Conservation (phyloP, 2,888 invertebrate species). For the Loripinus fragilis region DNA sequence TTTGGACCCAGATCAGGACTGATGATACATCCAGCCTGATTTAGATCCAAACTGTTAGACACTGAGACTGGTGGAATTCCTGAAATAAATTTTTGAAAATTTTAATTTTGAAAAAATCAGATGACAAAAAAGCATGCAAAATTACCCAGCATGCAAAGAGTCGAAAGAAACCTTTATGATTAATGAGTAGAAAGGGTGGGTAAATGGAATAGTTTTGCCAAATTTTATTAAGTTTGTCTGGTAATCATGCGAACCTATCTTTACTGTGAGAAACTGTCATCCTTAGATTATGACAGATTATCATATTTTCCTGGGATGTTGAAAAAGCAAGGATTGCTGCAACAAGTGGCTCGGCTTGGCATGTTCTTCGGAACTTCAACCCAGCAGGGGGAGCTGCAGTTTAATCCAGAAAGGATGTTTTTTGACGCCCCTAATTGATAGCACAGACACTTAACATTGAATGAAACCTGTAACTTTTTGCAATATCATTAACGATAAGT, state of each 20-base stretch:
- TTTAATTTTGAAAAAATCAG: no score
- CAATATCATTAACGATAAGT: slow-evolving; percentile 24
- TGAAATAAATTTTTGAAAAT: no score
- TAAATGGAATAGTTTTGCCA: neutral
- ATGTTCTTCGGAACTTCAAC: neutral
- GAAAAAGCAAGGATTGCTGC: neutral
- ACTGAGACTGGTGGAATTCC: no score
- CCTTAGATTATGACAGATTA: slow-evolving; percentile 14
- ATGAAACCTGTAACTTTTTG: slow-evolving; percentile 19
- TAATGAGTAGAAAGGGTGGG: neutral
- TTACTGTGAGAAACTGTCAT: slow-evolving; percentile 20
- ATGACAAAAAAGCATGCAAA: no score
- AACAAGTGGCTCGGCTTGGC: slow-evolving; percentile 14
- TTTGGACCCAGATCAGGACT: no score
- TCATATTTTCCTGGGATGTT: neutral
- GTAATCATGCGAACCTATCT: neutral
- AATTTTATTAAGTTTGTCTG: neutral
- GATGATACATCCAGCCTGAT: no score
- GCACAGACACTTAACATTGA: neutral
- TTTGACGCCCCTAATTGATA: slow-evolving; percentile 29
- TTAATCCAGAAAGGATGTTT: slow-evolving; percentile 24
- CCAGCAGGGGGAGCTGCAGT: neutral
- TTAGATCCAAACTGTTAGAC: no score
- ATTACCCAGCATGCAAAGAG: no score
- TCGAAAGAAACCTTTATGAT: neutral